phyloP scores from a whole-genome alignment of 2,113 vertebrate genomes.

The Tringa solitaria region DNA sequence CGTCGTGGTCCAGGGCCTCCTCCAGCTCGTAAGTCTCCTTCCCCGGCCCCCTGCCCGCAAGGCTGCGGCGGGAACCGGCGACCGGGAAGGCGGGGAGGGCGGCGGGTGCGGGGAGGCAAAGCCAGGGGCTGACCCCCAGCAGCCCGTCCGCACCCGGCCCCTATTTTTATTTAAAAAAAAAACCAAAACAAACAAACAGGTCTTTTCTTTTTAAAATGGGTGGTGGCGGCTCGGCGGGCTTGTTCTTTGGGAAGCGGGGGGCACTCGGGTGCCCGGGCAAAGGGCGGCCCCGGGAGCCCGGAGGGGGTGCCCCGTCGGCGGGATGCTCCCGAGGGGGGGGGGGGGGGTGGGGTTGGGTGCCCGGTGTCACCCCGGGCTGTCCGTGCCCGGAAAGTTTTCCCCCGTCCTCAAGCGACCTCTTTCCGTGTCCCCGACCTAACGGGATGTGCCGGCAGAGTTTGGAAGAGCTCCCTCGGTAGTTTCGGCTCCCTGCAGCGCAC shows the following conservation, averaged over 20 bases:
- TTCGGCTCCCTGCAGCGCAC: background rate
- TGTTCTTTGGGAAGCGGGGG: background rate
- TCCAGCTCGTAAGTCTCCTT: conserved; percentile 86
- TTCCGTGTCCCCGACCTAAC: background rate
- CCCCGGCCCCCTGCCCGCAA: background rate
- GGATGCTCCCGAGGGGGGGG: too few species aligned
- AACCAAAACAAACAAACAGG: too few species aligned
- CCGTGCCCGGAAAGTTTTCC: background rate
- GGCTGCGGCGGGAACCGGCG: background rate
- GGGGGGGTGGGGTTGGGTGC: background rate
- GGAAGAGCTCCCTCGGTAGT: background rate
- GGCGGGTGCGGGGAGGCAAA: background rate
- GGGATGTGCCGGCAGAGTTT: background rate
- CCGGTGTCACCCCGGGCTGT: background rate
- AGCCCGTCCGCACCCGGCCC: background rate
- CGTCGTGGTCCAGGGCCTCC: conserved; percentile 81
- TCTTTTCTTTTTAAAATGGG: background rate
- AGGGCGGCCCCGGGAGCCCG: background rate
- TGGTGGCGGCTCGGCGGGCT: background rate
- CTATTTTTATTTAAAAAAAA: too few species aligned
- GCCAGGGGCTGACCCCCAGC: background rate
- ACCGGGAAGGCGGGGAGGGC: background rate
- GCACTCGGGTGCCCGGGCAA: background rate
- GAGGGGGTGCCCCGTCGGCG: background rate
- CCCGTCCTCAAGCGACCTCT: background rate